A percentile compares a stretch with the other conserved stretches of the same genome.
Conservation (phyloP, 2,797 vertebrate genomes). For the Phoebastria nigripes region DNA sequence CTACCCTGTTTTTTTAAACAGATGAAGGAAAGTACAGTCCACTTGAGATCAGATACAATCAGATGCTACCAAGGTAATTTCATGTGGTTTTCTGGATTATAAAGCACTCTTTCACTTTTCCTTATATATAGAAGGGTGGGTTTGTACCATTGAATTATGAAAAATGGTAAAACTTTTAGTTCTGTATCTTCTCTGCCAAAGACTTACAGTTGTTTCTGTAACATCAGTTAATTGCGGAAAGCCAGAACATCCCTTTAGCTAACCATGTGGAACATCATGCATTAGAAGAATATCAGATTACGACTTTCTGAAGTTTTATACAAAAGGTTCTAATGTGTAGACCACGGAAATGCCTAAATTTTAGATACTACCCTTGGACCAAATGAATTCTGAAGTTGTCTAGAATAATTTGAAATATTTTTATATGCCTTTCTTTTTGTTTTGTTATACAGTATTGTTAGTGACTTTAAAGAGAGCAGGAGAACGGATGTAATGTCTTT, state of each 20-base stretch:
- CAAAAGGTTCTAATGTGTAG: background rate
- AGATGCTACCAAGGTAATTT: background rate
- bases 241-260: background rate
- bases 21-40: background rate
- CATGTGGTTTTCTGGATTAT: background rate
- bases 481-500: background rate
- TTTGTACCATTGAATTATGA: background rate
- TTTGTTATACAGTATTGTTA: background rate
- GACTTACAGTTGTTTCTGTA: background rate
- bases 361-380: background rate
- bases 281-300: background rate
- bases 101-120: background rate
- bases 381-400: background rate
- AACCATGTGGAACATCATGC: background rate
- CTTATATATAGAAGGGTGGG: accelerated
- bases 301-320: background rate
- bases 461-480: background rate
- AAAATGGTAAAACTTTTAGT: background rate
- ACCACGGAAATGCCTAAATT: background rate
- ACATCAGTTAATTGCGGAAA: background rate
- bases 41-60: background rate
- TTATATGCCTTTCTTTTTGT: background rate
- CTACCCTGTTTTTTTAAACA: background rate
- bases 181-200: background rate
- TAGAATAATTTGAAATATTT: background rate